Percentiles rank a stretch among this genome's conserved stretches.
phyloP scores from a whole-genome alignment of 2,888 invertebrate genomes.

The Ephialtes manifestator region DNA sequence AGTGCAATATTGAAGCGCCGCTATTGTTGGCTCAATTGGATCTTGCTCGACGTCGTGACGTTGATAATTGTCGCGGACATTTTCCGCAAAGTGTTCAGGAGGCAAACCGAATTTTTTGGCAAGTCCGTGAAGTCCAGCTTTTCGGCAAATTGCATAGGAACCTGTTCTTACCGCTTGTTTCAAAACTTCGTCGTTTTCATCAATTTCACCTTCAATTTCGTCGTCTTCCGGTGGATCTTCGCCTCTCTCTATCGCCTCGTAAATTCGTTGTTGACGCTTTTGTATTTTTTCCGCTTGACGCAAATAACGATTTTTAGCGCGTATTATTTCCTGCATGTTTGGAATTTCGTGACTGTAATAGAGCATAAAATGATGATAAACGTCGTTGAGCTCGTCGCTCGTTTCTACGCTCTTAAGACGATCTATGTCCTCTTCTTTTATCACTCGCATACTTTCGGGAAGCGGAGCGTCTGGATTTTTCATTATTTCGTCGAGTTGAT shows the following conservation, averaged over 20 bases:
- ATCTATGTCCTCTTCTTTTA: conserved; percentile 94
- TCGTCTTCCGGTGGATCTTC: conserved; percentile 88
- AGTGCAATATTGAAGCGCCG: conserved; percentile 90
- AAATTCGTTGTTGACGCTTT: conserved; percentile 87
- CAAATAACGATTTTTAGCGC: conserved; percentile 86
- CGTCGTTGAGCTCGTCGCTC: conserved; percentile 95
- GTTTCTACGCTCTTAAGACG: conserved; percentile 91
- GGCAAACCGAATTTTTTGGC: conserved; percentile 96
- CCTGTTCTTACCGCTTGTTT: conserved; percentile 95
- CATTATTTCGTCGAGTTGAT: conserved; percentile 88
- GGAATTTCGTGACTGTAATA: conserved; percentile 95
- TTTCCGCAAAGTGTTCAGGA: conserved; percentile 97
- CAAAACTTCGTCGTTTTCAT: conserved; percentile 88
- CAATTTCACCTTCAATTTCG: conserved; percentile 87
- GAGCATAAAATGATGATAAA: conserved; percentile 95
- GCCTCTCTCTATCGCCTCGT: conserved; percentile 87
- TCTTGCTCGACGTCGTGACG: conserved; percentile 97
- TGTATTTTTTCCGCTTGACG: conserved; percentile 64
- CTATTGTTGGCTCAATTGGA: conserved; percentile 92
- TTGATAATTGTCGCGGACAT: conserved; percentile 96
- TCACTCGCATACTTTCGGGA: conserved; percentile 92
- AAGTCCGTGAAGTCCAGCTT: conserved; percentile 93
- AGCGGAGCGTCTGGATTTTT: conserved; percentile 91
- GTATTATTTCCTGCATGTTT: conserved; percentile 92
- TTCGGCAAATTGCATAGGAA: conserved; percentile 94